Evolutionary conservation across 2,797 vertebrate genomes (phyloP).

Genomic region (Lutjanus campechanus): DNA sequence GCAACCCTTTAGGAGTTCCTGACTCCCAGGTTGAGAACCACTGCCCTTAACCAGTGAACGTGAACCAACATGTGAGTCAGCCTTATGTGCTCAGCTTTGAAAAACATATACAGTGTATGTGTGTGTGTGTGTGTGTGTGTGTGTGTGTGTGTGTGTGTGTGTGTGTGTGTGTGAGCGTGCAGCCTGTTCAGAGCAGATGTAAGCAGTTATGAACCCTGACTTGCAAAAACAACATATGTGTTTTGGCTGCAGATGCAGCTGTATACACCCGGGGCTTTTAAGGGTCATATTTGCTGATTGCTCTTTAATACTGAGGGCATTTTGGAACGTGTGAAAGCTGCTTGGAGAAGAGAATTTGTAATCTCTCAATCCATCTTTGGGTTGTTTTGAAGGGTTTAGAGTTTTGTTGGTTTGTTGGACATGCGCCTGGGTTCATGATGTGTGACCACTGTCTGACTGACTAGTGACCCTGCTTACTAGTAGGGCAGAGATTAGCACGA

Average conservation of each 20-base stretch:
- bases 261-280: constrained; percentile 26
- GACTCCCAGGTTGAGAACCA: background rate
- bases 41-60: constrained; percentile 11
- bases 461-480: constrained; percentile 12
- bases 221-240: constrained; percentile 61
- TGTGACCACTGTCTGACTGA: constrained; percentile 30
- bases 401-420: constrained; percentile 42
- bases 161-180: background rate
- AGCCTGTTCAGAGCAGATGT: constrained; percentile 25
- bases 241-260: constrained; percentile 50
- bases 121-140: background rate
- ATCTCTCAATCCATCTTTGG: constrained; percentile 57
- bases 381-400: constrained; percentile 53
- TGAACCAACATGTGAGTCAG: constrained; percentile 12
- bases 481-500: constrained; percentile 33
- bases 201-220: constrained; percentile 5
- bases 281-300: constrained; percentile 52
- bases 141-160: background rate
- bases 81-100: constrained; percentile 1
- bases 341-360: constrained; percentile 40
- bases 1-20: background rate
- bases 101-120: background rate
- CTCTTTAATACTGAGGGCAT: constrained; percentile 47
- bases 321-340: constrained; percentile 52
- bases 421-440: constrained; percentile 25